Conservation (phyloP, 2,888 invertebrate species). For the Synanthedon andrenaeformis region DNA sequence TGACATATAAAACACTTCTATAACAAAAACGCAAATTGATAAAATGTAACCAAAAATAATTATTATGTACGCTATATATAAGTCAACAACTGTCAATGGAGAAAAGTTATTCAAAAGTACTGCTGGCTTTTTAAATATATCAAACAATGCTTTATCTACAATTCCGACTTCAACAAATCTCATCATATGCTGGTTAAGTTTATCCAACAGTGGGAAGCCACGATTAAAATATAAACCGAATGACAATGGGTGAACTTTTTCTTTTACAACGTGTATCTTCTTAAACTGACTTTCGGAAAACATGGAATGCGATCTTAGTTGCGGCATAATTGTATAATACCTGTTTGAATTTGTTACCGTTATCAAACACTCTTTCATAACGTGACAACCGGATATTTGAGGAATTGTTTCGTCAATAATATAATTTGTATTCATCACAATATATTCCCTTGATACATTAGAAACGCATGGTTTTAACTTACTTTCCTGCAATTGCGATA, state of each 20-base stretch:
- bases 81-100: background rate
- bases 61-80: background rate
- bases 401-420: background rate
- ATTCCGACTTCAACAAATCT: slow-evolving; percentile 5
- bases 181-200: slow-evolving; percentile 1
- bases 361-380: background rate
- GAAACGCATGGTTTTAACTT: background rate
- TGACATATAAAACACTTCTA: background rate
- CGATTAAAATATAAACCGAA: slow-evolving; percentile 5
- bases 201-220: slow-evolving; percentile 5
- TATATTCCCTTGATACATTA: background rate
- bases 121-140: background rate
- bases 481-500: background rate
- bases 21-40: background rate
- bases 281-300: slow-evolving; percentile 1
- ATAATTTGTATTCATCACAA: background rate
- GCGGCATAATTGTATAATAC: slow-evolving; percentile 3
- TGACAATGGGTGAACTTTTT: slow-evolving; percentile 4
- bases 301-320: slow-evolving; percentile 2
- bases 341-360: background rate
- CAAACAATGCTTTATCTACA: background rate
- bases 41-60: background rate
- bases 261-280: slow-evolving; percentile 4
- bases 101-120: background rate
- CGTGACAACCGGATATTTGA: slow-evolving; percentile 3